Base-by-base conservation (phyloP, 30 jellyfish, hydroid and myxozoan genomes). In the Cassiopea xamachana region DNA sequence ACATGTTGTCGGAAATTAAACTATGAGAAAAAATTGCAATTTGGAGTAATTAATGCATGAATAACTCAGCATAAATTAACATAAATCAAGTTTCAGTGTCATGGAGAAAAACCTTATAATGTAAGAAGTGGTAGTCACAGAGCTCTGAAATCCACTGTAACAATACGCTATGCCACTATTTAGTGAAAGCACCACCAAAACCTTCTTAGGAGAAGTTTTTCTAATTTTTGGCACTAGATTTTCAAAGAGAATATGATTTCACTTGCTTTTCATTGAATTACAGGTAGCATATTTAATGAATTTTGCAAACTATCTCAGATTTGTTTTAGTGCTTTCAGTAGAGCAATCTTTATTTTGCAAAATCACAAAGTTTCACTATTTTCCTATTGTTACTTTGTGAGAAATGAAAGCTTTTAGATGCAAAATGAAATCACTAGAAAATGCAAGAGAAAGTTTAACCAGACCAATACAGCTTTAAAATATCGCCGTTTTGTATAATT, bases 381-480 rank as follows among this genome's bases (percentile, higher is more conserved):
- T 19, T 19, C 76, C 76, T 67, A 67, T 67, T 15, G 15, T 67
- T 67, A 19, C 46, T 67, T 67, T 67, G 15, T 67, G 76, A 67
- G 27, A 67, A 71, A 71, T 16, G 80, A 71, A 7, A 43, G 7
- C 6, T 71, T 71, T 71, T 27, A 71, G 80, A 16, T 27, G 6
- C 27, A 19, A 71, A 71, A 71, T 71, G 51, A 3, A 7, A 43
- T 2, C 55, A 5, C 80, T 43, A 27, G 51, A 71, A 71, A 71
- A 71, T 19, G 7, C 80, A 71, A 71, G 27, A 2, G 51, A 71
- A n/a, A 1, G 55, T 43, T 71, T n/a, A n/a, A 71, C 80, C n/a
- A 12, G 51, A 71, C 80, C 16, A 71, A 14, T 71, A 71, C 39
- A 16, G n/a, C 80, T 43, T 77, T 77, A 77, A 47, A 77, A 77